Evolutionary conservation across 2,113 vertebrate genomes (phyloP).

Genomic region (Rhipidura dahli): DNA sequence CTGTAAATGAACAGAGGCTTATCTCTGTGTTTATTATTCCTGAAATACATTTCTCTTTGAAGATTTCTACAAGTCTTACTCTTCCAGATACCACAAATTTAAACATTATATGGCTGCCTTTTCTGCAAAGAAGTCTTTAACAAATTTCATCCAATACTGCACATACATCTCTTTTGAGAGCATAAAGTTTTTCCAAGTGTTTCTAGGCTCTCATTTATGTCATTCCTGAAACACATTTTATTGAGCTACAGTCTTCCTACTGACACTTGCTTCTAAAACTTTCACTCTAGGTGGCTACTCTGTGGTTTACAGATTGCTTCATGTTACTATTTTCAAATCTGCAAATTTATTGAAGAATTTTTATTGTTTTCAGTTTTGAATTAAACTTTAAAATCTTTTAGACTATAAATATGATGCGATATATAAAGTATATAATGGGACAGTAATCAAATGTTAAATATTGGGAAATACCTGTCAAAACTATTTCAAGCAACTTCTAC

Average conservation of each 20-base stretch:
- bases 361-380: not conserved
- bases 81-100: not conserved
- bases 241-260: not conserved
- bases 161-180: not conserved
- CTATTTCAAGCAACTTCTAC: not conserved
- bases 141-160: not conserved
- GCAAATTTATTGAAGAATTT: not conserved
- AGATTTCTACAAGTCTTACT: not conserved
- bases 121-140: not conserved
- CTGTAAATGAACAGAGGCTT: not conserved
- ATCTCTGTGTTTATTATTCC: not conserved
- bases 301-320: not conserved
- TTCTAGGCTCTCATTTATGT: not conserved
- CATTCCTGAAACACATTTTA: not conserved
- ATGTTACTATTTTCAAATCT: not conserved
- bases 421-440: not conserved
- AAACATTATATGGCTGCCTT: not conserved
- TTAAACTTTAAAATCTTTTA: not conserved
- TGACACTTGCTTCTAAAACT: not conserved
- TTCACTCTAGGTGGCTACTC: not conserved
- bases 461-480: not conserved
- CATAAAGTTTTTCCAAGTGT: not conserved
- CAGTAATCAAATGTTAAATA: not conserved
- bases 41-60: not conserved
- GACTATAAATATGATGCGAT: rapidly evolving